Conservation (phyloP, 2,888 invertebrate genomes). For the Perizoma flavofasciatum region DNA sequence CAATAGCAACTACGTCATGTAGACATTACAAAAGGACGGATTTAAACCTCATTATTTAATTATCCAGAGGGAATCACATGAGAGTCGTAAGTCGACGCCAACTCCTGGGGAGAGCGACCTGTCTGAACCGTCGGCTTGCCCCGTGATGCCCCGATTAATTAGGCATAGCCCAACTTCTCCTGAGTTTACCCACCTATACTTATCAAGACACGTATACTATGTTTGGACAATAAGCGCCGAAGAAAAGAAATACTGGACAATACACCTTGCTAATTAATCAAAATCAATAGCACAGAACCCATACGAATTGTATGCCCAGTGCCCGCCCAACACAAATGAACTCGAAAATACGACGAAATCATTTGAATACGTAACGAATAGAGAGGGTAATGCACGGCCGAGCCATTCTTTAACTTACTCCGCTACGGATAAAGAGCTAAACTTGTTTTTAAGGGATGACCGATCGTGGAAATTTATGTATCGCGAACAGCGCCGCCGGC, state of each 20-base stretch:
- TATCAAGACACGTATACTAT: conserved; percentile 5
- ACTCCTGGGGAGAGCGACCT: conserved; percentile 55
- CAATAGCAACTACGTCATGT: conserved; percentile 14
- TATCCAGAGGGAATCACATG: conserved; percentile 66
- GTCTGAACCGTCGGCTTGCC: conserved; percentile 63
- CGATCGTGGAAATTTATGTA: conserved; percentile 83
- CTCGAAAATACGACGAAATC: conserved; percentile 78
- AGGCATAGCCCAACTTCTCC: conserved; percentile 53
- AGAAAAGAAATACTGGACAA: conserved; percentile 33
- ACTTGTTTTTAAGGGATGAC: conserved; percentile 85
- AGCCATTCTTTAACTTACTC: conserved; percentile 80
- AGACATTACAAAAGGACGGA: conserved; percentile 51
- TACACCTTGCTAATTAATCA: conserved; percentile 61
- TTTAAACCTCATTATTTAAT: conserved; percentile 74
- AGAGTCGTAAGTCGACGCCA: conserved; percentile 59
- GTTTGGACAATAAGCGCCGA: conserved; percentile 12
- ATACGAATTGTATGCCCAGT: conserved; percentile 62
- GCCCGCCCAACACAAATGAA: conserved; percentile 69
- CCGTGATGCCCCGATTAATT: conserved; percentile 65
- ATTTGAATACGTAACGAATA: conserved; percentile 83
- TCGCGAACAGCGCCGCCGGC: conserved; percentile 79
- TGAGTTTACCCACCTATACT: conserved; percentile 16
- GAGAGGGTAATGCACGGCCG: conserved; percentile 74
- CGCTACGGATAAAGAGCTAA: conserved; percentile 80
- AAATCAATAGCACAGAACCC: conserved; percentile 54